Conservation (phyloP, 2,113 vertebrate genomes). For the Entomyzon cyanotis region DNA sequence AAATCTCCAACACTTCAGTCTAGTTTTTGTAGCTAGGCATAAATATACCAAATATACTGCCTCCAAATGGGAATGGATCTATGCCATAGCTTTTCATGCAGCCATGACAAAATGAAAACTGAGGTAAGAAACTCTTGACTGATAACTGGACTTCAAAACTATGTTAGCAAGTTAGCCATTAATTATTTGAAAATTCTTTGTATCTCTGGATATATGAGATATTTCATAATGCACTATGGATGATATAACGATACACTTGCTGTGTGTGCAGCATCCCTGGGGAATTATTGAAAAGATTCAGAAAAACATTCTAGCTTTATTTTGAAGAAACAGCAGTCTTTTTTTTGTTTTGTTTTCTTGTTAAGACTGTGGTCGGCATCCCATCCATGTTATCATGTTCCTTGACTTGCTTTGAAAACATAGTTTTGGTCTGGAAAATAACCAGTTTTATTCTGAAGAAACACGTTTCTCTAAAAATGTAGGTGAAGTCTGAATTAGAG, state of each 20-base stretch:
- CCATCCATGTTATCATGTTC: background rate
- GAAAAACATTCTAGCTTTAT: background rate
- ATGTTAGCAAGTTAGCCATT: background rate
- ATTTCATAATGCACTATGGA: background rate
- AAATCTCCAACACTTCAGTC: background rate
- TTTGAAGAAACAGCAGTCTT: background rate
- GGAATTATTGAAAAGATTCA: background rate
- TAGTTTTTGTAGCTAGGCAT: conserved; percentile 24
- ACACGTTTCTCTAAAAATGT: background rate
- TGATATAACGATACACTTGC: background rate
- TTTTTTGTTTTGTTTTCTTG: background rate
- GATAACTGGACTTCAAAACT: background rate
- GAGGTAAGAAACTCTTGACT: background rate
- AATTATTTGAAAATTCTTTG: conserved; percentile 1
- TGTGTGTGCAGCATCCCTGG: background rate
- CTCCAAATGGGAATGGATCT: background rate
- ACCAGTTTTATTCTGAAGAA: background rate
- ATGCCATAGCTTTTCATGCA: background rate
- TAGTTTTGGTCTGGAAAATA: conserved; percentile 32
- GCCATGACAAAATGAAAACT: background rate
- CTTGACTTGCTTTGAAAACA: conserved; percentile 19
- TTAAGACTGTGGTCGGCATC: background rate
- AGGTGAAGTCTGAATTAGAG: background rate
- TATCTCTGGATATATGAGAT: background rate
- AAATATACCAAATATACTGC: conserved; percentile 5